Base-by-base conservation (phyloP, 1,140 invertebrate species). In the Hyposmocoma kahamanoa region DNA sequence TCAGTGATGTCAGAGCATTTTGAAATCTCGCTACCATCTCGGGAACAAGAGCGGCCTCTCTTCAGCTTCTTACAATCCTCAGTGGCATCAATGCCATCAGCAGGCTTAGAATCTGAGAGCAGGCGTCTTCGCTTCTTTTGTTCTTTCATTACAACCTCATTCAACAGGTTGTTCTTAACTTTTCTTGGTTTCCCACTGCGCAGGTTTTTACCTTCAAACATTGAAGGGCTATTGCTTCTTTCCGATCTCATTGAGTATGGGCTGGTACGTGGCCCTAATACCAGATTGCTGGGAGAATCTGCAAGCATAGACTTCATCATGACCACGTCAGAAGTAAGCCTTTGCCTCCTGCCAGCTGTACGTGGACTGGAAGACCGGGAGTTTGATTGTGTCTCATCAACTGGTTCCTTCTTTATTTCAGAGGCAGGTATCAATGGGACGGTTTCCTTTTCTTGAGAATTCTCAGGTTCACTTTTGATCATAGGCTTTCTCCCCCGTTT, bases 101-200 rank as follows among this genome's bases (percentile, higher is more conserved):
- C 59, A 44, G 51, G 55, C 42, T 79, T 80, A 47, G 87, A 72
- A 47, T 88, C 87, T 39, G 84, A 84, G 8, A 82, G 66, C 21
- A 87, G 62, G 60, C 84, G 74, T 32, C 81, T 62, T 50, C 80
- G 66, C 57, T 87, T 88, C 51, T 85, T 87, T 46, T 78, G 77
- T 58, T 84, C 84, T 46, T 83, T 81, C 55, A 86, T 80, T 0
- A 87, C 79, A 57, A 82, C 74, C 57, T 87, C 85, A 68, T 74
- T 83, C 34, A 89, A 72, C 15, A 89, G 60, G 52, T 88, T 87
- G 38, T 76, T 86, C 44, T 89, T 84, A 4, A 87, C 68, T 49
- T 89, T 89, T 17, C 89, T 72, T 54, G 90, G 86, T 63, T 91
- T 92, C 0, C 91, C 91, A 65, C 91, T 92, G 42, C 91, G 80